Conservation (phyloP, 2,888 invertebrate species). For the Rhagonycha fulva region DNA sequence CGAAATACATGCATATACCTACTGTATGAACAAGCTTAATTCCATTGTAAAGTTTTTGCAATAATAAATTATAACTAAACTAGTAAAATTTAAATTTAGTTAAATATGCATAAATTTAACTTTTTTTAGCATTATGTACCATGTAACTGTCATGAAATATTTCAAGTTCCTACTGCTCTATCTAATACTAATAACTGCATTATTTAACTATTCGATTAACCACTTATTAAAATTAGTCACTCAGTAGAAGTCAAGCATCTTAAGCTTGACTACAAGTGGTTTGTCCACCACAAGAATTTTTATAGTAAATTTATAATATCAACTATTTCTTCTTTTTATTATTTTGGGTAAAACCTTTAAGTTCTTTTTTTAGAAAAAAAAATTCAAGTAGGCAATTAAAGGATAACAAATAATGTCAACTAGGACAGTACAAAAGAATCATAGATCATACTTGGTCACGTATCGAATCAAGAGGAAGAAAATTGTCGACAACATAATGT, state of each 20-base stretch:
- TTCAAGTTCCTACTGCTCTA: background rate
- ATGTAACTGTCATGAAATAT: background rate
- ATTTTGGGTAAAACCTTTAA: too few species aligned
- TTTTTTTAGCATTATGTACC: background rate
- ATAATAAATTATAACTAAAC: background rate
- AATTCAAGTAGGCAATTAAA: too few species aligned
- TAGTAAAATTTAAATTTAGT: background rate
- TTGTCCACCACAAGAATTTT: too few species aligned
- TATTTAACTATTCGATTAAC: background rate
- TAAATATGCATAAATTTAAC: background rate
- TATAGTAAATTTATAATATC: too few species aligned
- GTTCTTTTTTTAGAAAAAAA: too few species aligned
- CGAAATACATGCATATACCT: background rate
- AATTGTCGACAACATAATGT: background rate
- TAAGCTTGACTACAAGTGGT: too few species aligned
- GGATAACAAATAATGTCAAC: background rate
- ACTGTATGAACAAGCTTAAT: background rate
- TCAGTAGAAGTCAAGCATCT: too few species aligned
- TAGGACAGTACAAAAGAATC: background rate
- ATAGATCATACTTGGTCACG: background rate
- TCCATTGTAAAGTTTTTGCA: background rate
- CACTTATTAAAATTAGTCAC: too few species aligned
- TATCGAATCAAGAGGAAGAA: background rate
- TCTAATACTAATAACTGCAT: background rate
- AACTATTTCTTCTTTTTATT: too few species aligned